These are phyloP conservation scores for Falco berigora DNA, from an alignment of 2,797 vertebrate genomes.

Conservation along the genomic window DNA sequence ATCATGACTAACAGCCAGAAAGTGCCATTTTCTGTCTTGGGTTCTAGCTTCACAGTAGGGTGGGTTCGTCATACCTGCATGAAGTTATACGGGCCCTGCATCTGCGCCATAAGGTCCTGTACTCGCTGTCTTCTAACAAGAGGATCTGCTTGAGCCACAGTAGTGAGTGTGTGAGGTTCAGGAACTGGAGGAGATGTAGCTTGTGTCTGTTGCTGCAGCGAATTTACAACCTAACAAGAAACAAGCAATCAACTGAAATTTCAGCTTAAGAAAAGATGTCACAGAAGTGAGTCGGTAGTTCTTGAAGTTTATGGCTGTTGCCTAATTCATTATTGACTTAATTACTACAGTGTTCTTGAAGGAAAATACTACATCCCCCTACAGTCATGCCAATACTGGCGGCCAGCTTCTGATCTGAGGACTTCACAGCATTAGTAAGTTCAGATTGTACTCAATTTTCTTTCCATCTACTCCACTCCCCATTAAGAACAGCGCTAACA, in stretches of 20 bases:
- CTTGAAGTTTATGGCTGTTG: background rate
- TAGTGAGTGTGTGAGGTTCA: constrained; percentile 80
- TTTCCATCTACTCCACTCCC: background rate
- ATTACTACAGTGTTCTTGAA: background rate
- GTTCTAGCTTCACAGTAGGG: background rate
- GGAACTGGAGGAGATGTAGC: constrained; percentile 76
- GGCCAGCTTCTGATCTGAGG: background rate
- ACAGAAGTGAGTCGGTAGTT: background rate
- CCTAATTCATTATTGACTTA: background rate
- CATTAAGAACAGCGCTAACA: background rate
- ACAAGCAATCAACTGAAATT: background rate
- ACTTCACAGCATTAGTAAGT: background rate
- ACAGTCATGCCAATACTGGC: background rate
- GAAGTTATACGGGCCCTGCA: constrained; percentile 99
- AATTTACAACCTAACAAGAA: constrained; percentile 82
- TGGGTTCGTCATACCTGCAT: constrained; percentile 85
- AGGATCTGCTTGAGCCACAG: constrained; percentile 83
- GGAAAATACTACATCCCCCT: background rate
- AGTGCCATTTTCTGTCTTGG: background rate
- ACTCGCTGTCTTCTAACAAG: constrained; percentile 91
- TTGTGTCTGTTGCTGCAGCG: constrained; percentile 87
- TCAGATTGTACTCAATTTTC: background rate
- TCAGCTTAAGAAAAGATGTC: background rate
- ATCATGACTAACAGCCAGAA: background rate
- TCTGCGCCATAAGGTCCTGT: constrained; percentile 98